Evolutionary conservation across 2,113 vertebrate genomes (phyloP), one percentile per base, ranked within the genome.

Genomic region (Procavia capensis): DNA sequence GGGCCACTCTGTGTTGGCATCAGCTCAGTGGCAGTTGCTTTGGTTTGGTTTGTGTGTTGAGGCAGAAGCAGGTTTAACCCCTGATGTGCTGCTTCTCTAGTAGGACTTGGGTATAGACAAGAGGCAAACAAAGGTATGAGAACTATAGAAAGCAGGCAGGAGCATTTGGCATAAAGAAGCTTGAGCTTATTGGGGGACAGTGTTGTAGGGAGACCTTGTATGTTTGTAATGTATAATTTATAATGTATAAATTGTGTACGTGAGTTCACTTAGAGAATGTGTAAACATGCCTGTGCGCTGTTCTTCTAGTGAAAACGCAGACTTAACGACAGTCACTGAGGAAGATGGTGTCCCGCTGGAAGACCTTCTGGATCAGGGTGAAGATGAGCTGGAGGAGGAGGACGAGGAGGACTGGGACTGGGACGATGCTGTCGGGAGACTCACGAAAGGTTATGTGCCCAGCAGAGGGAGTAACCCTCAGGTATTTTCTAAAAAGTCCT

Each of bases 371-470:
- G 72, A 85, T 2, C 9, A 6, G 36, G 80, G 2, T 14, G 95
- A 96, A 57, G 50, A 16, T 43, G 93, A 96, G 0, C 0, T 6
- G 20, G 96, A 98, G 17, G 97, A 97, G 14, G 96, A 98, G 66
- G 96, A 95, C 7, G 98, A 98, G 0, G 97, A 97, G 0, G 97
- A 98, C 4, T 99, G 99, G 99, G 99, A 99, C 85, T 99, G 99
- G 99, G 98, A 98, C 93, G 98, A 98, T 43, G 96, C 97, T 17
- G n/a, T 94, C 80, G 97, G 98, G 90, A 98, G 98, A 85, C 95
- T 99, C 75, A 98, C 59, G 0, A 99, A 98, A 66, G 72, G 93
- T 89, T 98, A 91, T 96, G 89, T 43, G n/a, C 91, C 96, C 82
- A 75, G 90, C 84, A 98, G 98, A 91, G 98, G 98, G 7, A 97